Evolutionary conservation across 1,140 invertebrate species (phyloP), one percentile per base, ranked within the genome.

Genomic region (Bombus polaris): DNA sequence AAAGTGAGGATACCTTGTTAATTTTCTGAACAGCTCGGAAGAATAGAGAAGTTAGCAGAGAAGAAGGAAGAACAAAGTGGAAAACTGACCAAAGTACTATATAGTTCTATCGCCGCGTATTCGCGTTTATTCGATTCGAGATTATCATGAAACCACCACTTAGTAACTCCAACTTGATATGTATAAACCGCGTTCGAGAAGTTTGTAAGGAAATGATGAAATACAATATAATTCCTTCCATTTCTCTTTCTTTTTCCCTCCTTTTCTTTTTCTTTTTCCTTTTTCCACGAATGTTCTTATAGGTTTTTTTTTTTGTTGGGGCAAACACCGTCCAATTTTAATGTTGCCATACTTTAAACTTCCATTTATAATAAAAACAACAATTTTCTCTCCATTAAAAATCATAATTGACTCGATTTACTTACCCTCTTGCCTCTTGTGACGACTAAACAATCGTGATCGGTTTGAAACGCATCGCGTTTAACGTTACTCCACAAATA

Each of bases 321-420:
- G 9, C 39, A 47, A 68, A 66, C 18, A 32, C n/a, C n/a, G 65
- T 35, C 9, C 47, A 22, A n/a, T 47, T 59, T 47, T 25, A 37
- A 78, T 79, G 32, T 53, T 53, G 6, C 47, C 8, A 5, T 44
- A 84, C 18, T 71, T 59, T 59, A 84, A 53, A 15, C 15, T 44
- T 79, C 2, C 22, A 44, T 47, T 84, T 75, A 35, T 71, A 84
- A 84, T 79, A 78, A 84, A 79, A 22, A 32, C 3, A n/a, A 66
- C 15, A 44, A 3, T 39, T 47, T 73, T 10, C 53, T 83, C 39
- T 65, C 44, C 28, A 3, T 6, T 1, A 12, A 12, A 39, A 71
- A 39, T 39, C 68, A 39, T 13, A 71, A 39, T 37, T 3, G 9
- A 13, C 5, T 13, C 68, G 12, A 39, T 25, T 71, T 66, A 32